These are phyloP conservation scores for Amphipyra tragopoginis DNA, from an alignment of 2,888 invertebrate genomes.

Conservation along the genomic window DNA sequence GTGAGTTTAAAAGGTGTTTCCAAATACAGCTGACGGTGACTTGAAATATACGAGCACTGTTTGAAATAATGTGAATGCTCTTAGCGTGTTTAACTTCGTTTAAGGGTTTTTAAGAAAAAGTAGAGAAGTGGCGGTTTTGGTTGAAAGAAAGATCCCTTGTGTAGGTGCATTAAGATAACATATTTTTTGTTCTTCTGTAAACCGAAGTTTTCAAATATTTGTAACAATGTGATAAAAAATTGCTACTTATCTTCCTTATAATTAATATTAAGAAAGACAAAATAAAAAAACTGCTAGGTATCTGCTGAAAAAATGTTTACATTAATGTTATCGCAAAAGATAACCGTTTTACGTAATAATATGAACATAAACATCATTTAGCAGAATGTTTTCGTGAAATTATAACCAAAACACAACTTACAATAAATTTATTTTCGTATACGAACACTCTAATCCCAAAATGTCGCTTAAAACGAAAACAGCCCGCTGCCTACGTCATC, in stretches of 20 bases:
- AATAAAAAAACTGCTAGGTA: too few relatives aligned
- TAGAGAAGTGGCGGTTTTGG: constrained; percentile 1
- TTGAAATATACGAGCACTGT: constrained; percentile 39
- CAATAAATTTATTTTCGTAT: too few relatives aligned
- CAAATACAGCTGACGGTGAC: constrained; percentile 59
- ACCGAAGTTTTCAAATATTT: neutral
- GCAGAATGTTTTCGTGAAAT: too few relatives aligned
- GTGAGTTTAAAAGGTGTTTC: constrained; percentile 43
- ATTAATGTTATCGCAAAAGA: too few relatives aligned
- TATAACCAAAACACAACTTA: too few relatives aligned
- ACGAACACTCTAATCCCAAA: too few relatives aligned
- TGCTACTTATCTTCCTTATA: too few relatives aligned
- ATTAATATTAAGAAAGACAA: too few relatives aligned
- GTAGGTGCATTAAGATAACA: neutral
- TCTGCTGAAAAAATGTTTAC: too few relatives aligned
- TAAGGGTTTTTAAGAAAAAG: constrained; percentile 32
- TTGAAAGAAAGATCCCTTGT: neutral
- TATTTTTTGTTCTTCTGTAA: neutral
- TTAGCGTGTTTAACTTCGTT: constrained; percentile 51
- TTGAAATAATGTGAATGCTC: constrained; percentile 47
- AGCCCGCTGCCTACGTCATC: constrained; percentile 33
- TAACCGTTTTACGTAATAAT: too few relatives aligned
- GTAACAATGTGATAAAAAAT: too few relatives aligned
- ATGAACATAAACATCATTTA: too few relatives aligned
- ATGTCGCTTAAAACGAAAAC: constrained; percentile 11